Base-by-base conservation (phyloP, 2,888 invertebrate species). In the Pelosia muscerda region DNA sequence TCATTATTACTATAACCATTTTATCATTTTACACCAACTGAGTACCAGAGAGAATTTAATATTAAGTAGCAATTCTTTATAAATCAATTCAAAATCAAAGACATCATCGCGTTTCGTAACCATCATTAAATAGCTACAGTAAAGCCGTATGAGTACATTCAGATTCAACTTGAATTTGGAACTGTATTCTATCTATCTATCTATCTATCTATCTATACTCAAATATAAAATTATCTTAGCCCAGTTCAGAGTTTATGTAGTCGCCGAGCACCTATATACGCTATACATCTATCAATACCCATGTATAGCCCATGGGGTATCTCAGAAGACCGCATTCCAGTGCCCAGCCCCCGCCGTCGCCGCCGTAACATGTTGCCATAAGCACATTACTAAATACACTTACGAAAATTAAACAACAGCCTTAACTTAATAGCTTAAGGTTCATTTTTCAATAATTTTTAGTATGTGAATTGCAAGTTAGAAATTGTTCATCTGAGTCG, bases 281-380 rank as follows among this genome's bases (percentile, higher is more conserved):
- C 85, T 86, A 86, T 87, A 88, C 86, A 88, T 84, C 86, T 88
- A 90, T 89, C 90, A 85, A 88, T 88, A 86, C 84, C 75, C 77
- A 77, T 66, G 69, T 90, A 89, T 88, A 91, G 89, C 87, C 89
- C 86, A 90, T 88, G 91, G 92, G 90, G 91, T 92, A 92, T 91
- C 90, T 90, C 90, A 88, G 89, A 86, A 86, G 91, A 94, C 94
- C 93, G 88, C 94, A 94, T 94, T 94, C 94, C 93, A 86, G 74
- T 83, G 85, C 86, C 88, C 82, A 83, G 84, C 86, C 81, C 81
- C 82, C 83, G 78, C 84, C 85, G 66, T 56, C 84, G 84, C 85
- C 85, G 79, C 70, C 79, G 76, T 83, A 81, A 87, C 88, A 86
- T 88, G 88, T 88, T 85, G 84, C 83, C 81, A 78, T 81, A 84